Base-by-base conservation (phyloP, 1,140 invertebrate genomes). In the Solen grandis region DNA sequence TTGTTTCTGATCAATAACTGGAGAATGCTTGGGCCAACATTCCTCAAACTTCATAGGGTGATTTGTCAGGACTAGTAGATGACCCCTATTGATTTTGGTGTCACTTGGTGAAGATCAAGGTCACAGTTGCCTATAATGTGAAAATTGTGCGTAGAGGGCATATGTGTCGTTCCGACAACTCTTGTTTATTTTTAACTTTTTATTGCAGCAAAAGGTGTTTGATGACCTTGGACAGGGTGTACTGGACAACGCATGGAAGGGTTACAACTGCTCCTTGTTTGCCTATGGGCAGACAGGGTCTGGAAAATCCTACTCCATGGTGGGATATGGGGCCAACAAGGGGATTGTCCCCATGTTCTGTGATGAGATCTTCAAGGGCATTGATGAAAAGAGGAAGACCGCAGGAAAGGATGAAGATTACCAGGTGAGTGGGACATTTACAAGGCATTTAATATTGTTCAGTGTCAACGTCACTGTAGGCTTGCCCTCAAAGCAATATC, bases 311-410 rank as follows among this genome's bases (percentile, higher is more conserved):
- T 95, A 94, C 91, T 94, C 94, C 13, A 93, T 95, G 79, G 92
- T 95, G 33, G 94, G 94, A 2, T 97, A 97, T 59, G 97, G 93
- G 16, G 84, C 87, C 25, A 95, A 95, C 88, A 94, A 91, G 80
- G 90, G 90, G 36, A 96, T 98, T 69, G 96, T 97, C 36, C 97
- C 97, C 5, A 93, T 96, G 81, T 96, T 97, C 87, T 97, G 96
- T 90, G 94, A 95, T 81, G 95, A 97, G 83, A 92, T 98, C 38
- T 97, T 98, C 89, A 91, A 93, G 14, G 91, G 93, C 62, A 94
- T 95, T 50, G 92, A 88, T 16, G 83, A 81, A 33, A 91, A 91
- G 70, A 78, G 87, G 57, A 31, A 66, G 41, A 76, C 69, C 14
- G 85, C 88, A 8, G 79, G 77, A 8, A 87, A 90, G 80, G 88